Percentiles rank a stretch among this genome's conserved stretches.
Conservation (phyloP, 2,888 invertebrate genomes). For the Chymomyza fuscimana region DNA sequence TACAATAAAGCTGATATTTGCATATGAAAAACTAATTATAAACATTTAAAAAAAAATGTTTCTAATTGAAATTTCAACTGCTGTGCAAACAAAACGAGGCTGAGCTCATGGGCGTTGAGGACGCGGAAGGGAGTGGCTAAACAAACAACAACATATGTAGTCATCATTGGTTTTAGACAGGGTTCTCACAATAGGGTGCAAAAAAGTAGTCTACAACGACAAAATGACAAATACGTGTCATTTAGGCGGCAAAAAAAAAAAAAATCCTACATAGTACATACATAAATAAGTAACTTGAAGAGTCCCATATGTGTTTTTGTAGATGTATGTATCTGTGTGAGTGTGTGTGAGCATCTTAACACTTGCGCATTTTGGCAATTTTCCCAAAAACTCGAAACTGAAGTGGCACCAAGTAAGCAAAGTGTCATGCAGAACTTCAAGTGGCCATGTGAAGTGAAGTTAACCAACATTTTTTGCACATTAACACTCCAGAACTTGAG, state of each 20-base stretch:
- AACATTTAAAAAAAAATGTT: conserved; percentile 50
- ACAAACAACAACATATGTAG: conserved; percentile 68
- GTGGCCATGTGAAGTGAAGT: conserved; percentile 36
- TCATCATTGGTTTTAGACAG: neutral
- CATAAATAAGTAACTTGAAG: conserved; percentile 58
- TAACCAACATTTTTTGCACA: conserved; percentile 68
- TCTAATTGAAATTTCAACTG: conserved; percentile 68
- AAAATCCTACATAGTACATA: conserved; percentile 21
- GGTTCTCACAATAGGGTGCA: neutral
- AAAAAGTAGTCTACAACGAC: conserved; percentile 33
- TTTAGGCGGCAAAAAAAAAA: conserved; percentile 50
- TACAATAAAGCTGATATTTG: conserved; percentile 45
- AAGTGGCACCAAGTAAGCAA: conserved; percentile 9
- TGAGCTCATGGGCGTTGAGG: conserved; percentile 19
- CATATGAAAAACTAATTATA: conserved; percentile 69
- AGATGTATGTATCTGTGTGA: neutral
- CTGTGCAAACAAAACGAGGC: conserved; percentile 57
- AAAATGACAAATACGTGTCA: conserved; percentile 68
- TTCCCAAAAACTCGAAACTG: conserved; percentile 51
- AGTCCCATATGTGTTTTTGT: conserved; percentile 17
- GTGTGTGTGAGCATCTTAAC: conserved; percentile 37
- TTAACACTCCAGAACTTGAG: conserved; percentile 63
- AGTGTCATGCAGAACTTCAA: conserved; percentile 40
- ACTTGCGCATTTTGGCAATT: conserved; percentile 60
- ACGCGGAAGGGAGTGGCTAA: conserved; percentile 46